A percentile compares a stretch with the other conserved stretches of the same genome.
These are phyloP conservation scores for Dendrocincla tyrannina DNA, from an alignment of 2,797 vertebrate species.

Conservation along the genomic window DNA sequence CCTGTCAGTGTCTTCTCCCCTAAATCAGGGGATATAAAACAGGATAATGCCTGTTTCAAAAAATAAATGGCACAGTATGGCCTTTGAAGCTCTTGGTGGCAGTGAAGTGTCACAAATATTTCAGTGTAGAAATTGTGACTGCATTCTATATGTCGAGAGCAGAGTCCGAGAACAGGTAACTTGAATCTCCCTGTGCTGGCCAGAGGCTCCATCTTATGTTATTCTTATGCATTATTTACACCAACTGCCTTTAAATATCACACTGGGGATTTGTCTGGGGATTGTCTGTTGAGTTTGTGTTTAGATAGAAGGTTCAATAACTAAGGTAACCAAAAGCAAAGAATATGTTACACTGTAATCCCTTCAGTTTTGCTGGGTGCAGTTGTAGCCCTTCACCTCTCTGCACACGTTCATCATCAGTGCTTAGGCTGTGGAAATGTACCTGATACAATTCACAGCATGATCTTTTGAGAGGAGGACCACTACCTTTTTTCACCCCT, in stretches of 20 bases:
- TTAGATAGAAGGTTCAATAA: background rate
- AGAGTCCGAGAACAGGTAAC: background rate
- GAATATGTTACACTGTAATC: background rate
- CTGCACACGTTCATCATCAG: background rate
- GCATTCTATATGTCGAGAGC: background rate
- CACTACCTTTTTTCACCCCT: rapidly evolving
- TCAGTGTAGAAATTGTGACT: background rate
- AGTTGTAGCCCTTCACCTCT: background rate
- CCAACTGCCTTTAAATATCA: background rate
- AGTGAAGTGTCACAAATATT: constrained; percentile 64
- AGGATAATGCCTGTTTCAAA: background rate
- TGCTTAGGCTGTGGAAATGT: background rate
- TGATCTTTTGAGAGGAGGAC: background rate
- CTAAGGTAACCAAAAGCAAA: background rate
- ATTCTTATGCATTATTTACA: constrained; percentile 18
- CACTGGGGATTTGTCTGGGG: background rate
- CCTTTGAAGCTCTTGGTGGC: constrained; percentile 63
- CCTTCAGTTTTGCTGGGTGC: background rate
- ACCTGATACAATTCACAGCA: background rate
- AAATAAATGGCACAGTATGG: background rate
- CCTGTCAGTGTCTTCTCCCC: background rate
- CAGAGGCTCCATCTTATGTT: background rate
- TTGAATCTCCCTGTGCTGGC: background rate
- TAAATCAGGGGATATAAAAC: too few species aligned
- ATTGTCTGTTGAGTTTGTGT: background rate